These are phyloP conservation scores for Gallinago jamesoni DNA, from an alignment of 2,113 vertebrate genomes.

Conservation along the genomic window DNA sequence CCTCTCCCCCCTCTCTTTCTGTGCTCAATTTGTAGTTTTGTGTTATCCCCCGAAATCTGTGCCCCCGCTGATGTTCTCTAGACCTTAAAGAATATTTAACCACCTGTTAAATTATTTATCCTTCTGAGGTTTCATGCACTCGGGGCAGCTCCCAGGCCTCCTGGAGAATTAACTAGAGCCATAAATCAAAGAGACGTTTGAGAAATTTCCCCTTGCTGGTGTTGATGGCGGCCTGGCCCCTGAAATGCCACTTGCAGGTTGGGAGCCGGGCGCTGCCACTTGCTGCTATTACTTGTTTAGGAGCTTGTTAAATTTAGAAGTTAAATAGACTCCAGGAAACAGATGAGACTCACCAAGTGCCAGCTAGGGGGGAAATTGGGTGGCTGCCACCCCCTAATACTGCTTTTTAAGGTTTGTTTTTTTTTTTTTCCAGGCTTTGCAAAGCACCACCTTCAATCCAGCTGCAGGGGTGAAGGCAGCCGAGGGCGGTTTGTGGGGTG, in stretches of 20 bases:
- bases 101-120: conserved; percentile 81
- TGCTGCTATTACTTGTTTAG: conserved; percentile 21
- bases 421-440: neutral
- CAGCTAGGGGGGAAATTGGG: neutral
- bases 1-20: neutral
- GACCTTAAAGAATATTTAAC: conserved; percentile 75
- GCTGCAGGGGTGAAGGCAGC: neutral
- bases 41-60: neutral
- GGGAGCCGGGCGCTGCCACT: conserved; percentile 19
- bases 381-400: neutral
- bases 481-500: neutral
- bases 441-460: neutral
- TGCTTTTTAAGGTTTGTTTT: neutral
- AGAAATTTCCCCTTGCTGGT: conserved; percentile 67
- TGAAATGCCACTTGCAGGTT: conserved; percentile 6
- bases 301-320: conserved; percentile 42
- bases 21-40: neutral
- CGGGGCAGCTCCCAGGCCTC: conserved; percentile 69
- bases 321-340: conserved; percentile 31
- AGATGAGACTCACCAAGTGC: neutral
- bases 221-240: neutral
- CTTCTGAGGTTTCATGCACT: conserved; percentile 48
- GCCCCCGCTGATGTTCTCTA: conserved; percentile 34
- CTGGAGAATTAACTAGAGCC: conserved; percentile 76
- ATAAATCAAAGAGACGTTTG: conserved; percentile 79